These are phyloP conservation scores for Pseudochirops cupreus DNA, from an alignment of 2,797 vertebrate species.

Conservation along the genomic window DNA sequence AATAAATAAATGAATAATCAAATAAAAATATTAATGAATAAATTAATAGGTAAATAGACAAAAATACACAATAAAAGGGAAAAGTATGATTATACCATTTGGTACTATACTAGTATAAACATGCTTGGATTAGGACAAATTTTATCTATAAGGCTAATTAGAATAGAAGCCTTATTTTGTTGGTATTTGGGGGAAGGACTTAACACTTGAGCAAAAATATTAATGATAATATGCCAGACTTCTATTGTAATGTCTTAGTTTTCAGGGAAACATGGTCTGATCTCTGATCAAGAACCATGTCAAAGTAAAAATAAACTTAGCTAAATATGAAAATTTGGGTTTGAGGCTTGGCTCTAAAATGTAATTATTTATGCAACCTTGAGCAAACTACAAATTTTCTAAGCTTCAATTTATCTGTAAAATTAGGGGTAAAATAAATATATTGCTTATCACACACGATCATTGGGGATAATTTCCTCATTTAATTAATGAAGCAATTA, in stretches of 20 bases:
- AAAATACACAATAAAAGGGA: not conserved
- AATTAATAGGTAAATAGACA: not conserved
- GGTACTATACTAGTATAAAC: not conserved
- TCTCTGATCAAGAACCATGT: not conserved
- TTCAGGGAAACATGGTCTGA: not conserved
- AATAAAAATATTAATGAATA: not conserved
- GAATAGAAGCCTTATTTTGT: not conserved
- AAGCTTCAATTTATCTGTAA: not conserved
- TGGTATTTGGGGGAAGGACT: not conserved
- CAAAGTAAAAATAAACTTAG: not conserved
- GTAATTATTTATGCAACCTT: not conserved
- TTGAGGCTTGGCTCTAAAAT: not conserved
- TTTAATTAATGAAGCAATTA: not conserved
- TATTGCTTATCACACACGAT: not conserved
- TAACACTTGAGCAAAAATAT: not conserved
- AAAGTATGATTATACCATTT: not conserved
- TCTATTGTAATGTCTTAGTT: not conserved
- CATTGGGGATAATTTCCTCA: not conserved
- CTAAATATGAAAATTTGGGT: not conserved
- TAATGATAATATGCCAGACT: not conserved
- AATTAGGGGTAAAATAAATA: not conserved
- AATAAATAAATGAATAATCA: not conserved
- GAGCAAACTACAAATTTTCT: not conserved
- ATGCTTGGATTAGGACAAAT: not conserved
- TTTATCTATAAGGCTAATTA: not conserved